Conservation (phyloP, 1,140 invertebrate species). For the Acromyrmex heyeri region DNA sequence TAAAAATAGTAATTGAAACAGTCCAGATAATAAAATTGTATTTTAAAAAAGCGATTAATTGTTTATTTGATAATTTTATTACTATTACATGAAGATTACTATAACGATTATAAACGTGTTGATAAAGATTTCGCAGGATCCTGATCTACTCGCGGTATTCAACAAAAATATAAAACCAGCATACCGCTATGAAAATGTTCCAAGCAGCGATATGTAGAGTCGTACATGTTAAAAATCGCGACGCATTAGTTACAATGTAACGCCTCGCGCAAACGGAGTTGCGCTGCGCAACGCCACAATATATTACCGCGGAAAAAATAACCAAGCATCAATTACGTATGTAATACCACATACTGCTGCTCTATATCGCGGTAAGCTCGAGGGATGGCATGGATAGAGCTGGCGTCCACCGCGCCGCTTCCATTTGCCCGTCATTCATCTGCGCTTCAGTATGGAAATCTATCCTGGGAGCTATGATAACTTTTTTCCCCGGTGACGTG, state of each 20-base stretch:
- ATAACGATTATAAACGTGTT: background rate
- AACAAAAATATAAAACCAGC: conserved; percentile 5
- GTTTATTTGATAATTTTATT: background rate
- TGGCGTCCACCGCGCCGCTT: conserved; percentile 17
- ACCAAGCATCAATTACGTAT: conserved; percentile 57
- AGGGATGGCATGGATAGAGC: conserved; percentile 9
- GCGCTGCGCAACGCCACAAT: conserved; percentile 33
- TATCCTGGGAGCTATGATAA: conserved; percentile 51
- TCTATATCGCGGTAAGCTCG: conserved; percentile 48
- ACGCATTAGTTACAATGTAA: conserved; percentile 56
- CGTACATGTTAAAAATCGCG: conserved; percentile 50
- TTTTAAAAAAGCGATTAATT: too few species aligned
- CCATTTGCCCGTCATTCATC: conserved; percentile 58
- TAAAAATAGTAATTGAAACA: too few species aligned
- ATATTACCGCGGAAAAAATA: conserved; percentile 46
- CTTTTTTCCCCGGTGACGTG: conserved; percentile 50
- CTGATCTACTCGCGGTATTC: background rate
- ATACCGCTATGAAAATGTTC: conserved; percentile 13
- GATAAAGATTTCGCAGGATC: background rate
- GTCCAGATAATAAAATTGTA: too few species aligned
- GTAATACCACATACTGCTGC: conserved; percentile 57
- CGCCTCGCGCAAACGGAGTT: conserved; percentile 38
- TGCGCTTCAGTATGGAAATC: conserved; percentile 55
- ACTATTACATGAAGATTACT: background rate
- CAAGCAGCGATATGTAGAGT: conserved; percentile 13